Percentiles rank a stretch among this genome's conserved stretches.
phyloP scores from a whole-genome alignment of 1,140 invertebrate genomes.

The Euwallacea similis region DNA sequence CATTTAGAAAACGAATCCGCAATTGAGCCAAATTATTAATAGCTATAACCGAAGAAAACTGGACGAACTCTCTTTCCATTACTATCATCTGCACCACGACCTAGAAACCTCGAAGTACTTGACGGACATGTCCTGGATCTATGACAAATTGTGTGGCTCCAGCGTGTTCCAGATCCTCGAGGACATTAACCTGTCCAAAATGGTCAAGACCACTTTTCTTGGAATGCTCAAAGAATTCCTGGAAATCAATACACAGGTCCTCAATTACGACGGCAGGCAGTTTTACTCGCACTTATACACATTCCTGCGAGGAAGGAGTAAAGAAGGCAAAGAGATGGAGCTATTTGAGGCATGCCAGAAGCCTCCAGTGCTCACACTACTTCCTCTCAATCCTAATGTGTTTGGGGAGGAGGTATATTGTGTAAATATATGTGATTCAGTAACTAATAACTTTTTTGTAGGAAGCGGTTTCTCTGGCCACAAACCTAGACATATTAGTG shows the following conservation, averaged over 20 bases:
- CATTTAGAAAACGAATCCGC: background rate
- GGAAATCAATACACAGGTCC: conserved; percentile 64
- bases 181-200: conserved; percentile 62
- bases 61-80: conserved; percentile 80
- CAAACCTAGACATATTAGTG: conserved; percentile 59
- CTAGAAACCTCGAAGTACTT: conserved; percentile 55
- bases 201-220: conserved; percentile 60
- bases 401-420: background rate
- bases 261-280: conserved; percentile 75
- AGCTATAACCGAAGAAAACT: conserved; percentile 79
- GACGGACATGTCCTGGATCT: conserved; percentile 71
- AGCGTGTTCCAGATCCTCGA: conserved; percentile 67
- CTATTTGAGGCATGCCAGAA: conserved; percentile 39
- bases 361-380: conserved; percentile 59
- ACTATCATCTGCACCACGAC: conserved; percentile 48
- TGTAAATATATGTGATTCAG: background rate
- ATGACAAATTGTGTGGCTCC: conserved; percentile 72
- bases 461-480: background rate
- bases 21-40: conserved; percentile 2
- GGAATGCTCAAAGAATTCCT: conserved; percentile 66
- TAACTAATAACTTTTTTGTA: background rate
- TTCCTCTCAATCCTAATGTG: conserved; percentile 55
- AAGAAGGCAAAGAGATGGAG: conserved; percentile 5
- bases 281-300: conserved; percentile 70
- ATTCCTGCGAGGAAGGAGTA: conserved; percentile 55